Evolutionary conservation across 2,888 invertebrate species (phyloP).

Genomic region (Sericinus montela): DNA sequence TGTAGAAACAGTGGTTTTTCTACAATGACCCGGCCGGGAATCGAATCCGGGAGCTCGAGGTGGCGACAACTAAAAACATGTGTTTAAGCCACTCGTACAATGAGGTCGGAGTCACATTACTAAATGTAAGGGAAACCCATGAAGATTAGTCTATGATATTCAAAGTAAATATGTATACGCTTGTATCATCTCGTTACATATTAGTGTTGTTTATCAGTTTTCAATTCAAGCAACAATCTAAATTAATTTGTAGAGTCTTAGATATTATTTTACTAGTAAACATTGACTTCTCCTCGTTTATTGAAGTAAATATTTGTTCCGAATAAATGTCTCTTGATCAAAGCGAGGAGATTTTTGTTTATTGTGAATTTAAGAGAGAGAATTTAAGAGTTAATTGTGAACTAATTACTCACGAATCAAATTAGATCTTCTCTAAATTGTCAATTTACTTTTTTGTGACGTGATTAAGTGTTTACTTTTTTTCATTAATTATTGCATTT

Average conservation of each 20-base stretch:
- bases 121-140: too few species aligned
- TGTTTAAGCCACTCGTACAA: too few species aligned
- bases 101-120: too few species aligned
- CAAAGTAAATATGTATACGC: neutral
- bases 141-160: too few species aligned
- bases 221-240: conserved; percentile 52
- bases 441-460: too few species aligned
- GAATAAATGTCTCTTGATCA: conserved; percentile 40
- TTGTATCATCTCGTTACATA: conserved; percentile 28
- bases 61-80: too few species aligned
- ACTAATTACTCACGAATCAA: conserved; percentile 5
- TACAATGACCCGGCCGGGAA: too few species aligned
- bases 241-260: conserved; percentile 70
- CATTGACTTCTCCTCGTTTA: conserved; percentile 48
- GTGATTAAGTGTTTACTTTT: too few species aligned
- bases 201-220: conserved; percentile 42
- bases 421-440: too few species aligned
- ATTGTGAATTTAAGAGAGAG: conserved; percentile 9
- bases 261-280: conserved; percentile 64
- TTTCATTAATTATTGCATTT: too few species aligned
- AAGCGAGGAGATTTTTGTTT: conserved; percentile 32
- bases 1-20: too few species aligned
- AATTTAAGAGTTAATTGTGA: conserved; percentile 11
- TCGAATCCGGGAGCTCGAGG: too few species aligned
- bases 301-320: conserved; percentile 62